Conservation (phyloP, 2,113 vertebrate genomes). For the Siniperca chuatsi region DNA sequence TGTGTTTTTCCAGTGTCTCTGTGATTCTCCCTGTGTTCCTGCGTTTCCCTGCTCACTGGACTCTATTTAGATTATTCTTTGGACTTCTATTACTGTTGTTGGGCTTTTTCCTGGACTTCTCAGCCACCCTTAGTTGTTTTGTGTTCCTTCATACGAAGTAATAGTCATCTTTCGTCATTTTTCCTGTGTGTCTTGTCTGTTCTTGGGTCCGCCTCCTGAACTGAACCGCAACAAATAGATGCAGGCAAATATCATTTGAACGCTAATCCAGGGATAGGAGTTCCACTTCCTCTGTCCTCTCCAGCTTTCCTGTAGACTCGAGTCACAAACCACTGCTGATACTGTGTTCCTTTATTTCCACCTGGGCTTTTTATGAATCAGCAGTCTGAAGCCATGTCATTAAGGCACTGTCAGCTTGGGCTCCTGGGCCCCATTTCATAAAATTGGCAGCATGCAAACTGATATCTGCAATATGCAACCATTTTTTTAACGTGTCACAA, state of each 20-base stretch:
- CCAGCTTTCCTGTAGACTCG: not conserved
- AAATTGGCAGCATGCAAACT: conserved; percentile 1
- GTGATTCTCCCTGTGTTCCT: too few species aligned
- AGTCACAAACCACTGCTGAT: not conserved
- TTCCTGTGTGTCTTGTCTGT: too few species aligned
- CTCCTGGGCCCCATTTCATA: conserved; percentile 19
- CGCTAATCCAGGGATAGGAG: not conserved
- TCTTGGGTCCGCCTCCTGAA: too few species aligned
- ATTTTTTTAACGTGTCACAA: conserved; percentile 23
- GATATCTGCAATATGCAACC: conserved; percentile 6
- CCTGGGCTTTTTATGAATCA: conserved; percentile 1
- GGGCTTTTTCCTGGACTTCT: too few species aligned
- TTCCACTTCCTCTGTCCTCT: not conserved
- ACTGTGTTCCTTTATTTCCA: not conserved
- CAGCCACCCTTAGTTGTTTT: too few species aligned
- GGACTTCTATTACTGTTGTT: too few species aligned
- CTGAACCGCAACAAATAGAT: not conserved
- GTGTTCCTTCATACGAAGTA: too few species aligned
- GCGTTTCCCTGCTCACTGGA: too few species aligned
- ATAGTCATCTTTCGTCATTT: too few species aligned
- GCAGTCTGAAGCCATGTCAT: conserved; percentile 11
- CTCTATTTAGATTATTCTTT: too few species aligned
- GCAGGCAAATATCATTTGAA: not conserved
- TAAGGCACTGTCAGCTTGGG: not conserved
- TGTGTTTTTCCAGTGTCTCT: too few species aligned